These are phyloP conservation scores for Leptinotarsa haldemani DNA, from an alignment of 2,888 invertebrate genomes.

Conservation along the genomic window DNA sequence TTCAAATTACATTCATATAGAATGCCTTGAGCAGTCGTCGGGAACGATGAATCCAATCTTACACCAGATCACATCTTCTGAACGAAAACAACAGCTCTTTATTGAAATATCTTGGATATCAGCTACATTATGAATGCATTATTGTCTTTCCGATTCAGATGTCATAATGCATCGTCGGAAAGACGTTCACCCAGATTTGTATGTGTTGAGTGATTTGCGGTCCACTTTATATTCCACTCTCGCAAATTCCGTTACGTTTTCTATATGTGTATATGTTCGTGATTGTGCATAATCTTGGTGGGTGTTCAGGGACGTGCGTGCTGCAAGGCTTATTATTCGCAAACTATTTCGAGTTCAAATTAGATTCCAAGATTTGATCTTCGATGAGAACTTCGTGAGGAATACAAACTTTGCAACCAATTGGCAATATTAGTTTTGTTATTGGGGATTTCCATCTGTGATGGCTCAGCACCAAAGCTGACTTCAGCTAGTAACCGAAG, in stretches of 20 bases:
- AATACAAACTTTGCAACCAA: too few species aligned
- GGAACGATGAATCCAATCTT: neutral
- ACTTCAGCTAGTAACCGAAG: too few species aligned
- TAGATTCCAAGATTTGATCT: neutral
- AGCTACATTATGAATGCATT: conserved; percentile 1
- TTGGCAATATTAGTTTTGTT: too few species aligned
- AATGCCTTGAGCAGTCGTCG: too few species aligned
- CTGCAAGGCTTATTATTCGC: neutral
- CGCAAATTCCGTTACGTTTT: conserved; percentile 43
- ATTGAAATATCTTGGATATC: conserved; percentile 7
- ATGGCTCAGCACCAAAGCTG: too few species aligned
- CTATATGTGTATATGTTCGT: conserved; percentile 29
- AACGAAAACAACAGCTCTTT: neutral
- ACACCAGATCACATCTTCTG: neutral
- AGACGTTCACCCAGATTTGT: conserved; percentile 21
- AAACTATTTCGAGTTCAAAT: too few species aligned
- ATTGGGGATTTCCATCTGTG: too few species aligned
- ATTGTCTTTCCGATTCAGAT: conserved; percentile 7
- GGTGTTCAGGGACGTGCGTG: conserved; percentile 29
- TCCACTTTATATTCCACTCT: conserved; percentile 43
- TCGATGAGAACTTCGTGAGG: too few species aligned
- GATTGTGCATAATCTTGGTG: conserved; percentile 30
- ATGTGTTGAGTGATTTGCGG: conserved; percentile 28
- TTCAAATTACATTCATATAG: too few species aligned
- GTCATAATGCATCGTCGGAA: conserved; percentile 5